Evolutionary conservation across 2,113 vertebrate genomes (phyloP).

Genomic region (Shinisaurus crocodilurus): DNA sequence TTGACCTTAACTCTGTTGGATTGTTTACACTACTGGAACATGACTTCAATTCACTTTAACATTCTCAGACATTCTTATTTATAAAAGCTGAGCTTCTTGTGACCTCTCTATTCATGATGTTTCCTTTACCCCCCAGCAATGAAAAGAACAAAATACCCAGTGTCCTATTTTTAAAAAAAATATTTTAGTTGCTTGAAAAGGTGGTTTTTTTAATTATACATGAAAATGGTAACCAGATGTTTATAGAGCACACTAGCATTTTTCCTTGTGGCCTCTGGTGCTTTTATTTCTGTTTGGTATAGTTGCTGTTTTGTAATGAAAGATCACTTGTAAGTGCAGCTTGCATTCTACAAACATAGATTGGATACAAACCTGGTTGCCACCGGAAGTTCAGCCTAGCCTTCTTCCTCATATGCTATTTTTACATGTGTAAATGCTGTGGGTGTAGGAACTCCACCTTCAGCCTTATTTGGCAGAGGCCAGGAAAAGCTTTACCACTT

Average conservation of each 20-base stretch:
- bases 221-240: conserved; percentile 88
- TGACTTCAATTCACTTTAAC: conserved; percentile 78
- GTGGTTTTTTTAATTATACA: conserved; percentile 64
- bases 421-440: background rate
- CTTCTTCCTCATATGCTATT: background rate
- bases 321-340: background rate
- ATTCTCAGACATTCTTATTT: conserved; percentile 78
- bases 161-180: conserved; percentile 76
- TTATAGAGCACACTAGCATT: conserved; percentile 71
- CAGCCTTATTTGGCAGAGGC: background rate
- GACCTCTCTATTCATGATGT: conserved; percentile 72
- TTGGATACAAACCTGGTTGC: background rate
- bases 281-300: conserved; percentile 69
- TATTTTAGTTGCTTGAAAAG: conserved; percentile 79
- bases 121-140: conserved; percentile 73
- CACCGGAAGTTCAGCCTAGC: background rate
- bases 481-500: background rate
- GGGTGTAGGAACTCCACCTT: background rate
- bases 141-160: conserved; percentile 76
- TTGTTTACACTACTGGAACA: conserved; percentile 76
- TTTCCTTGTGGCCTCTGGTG: conserved; percentile 61
- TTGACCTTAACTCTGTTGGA: conserved; percentile 74
- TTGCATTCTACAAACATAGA: background rate
- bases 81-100: conserved; percentile 77
- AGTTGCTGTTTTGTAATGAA: conserved; percentile 54